phyloP scores from a whole-genome alignment of 1,140 invertebrate species.

The Armadillidium nasatum region DNA sequence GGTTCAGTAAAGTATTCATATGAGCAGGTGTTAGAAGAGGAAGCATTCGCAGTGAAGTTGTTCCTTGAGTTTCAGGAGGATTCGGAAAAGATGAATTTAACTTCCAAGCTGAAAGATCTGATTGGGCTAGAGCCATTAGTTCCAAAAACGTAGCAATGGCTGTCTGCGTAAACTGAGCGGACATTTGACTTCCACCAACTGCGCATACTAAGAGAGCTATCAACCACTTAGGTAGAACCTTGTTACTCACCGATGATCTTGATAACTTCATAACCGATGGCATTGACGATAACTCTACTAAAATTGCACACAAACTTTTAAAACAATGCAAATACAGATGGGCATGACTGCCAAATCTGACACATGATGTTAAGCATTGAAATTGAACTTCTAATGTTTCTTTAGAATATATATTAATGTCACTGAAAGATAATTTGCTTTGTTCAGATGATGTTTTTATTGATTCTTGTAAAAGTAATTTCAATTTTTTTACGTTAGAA shows the following conservation, averaged over 20 bases:
- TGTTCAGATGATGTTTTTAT: no score
- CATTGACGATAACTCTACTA: neutral
- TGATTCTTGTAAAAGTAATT: conserved; percentile 48
- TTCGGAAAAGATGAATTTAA: conserved; percentile 15
- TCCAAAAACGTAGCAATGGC: conserved; percentile 70
- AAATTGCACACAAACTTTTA: neutral
- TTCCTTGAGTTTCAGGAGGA: conserved; percentile 50
- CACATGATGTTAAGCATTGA: no score
- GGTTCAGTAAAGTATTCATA: conserved; percentile 55
- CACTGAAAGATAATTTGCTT: no score
- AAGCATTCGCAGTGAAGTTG: conserved; percentile 60
- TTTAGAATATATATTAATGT: no score
- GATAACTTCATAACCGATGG: neutral
- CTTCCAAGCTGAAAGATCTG: conserved; percentile 46
- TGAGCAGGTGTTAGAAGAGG: conserved; percentile 63
- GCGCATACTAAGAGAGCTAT: conserved; percentile 64
- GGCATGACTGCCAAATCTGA: no score
- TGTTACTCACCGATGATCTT: neutral
- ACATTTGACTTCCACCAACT: conserved; percentile 59
- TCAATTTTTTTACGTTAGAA: conserved; percentile 47
- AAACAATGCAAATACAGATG: neutral
- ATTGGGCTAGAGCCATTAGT: conserved; percentile 58
- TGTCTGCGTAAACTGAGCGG: conserved; percentile 57
- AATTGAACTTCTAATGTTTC: no score
- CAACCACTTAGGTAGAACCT: conserved; percentile 65